phyloP scores from a whole-genome alignment of 1,140 invertebrate genomes.

The Lepidotrigona ventralis region DNA sequence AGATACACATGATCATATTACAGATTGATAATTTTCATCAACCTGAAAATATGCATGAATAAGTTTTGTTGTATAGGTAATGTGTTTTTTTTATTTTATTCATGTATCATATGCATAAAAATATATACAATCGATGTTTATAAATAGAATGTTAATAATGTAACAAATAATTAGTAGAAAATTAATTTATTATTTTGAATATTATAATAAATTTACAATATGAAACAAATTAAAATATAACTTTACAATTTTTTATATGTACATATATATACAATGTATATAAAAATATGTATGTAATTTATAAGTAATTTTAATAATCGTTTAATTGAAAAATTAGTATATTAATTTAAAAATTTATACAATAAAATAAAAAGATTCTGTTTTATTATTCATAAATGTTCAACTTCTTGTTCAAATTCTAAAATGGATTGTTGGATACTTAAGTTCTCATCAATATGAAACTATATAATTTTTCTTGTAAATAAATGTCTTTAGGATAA shows the following conservation, averaged over 20 bases:
- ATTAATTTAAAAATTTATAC: not conserved
- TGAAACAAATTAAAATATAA: not conserved
- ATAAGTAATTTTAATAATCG: not conserved
- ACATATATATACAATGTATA: not conserved
- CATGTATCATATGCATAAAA: not conserved
- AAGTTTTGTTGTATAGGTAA: not conserved
- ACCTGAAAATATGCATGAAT: not conserved
- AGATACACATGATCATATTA: not conserved
- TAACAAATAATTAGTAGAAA: slow-evolving; percentile 2
- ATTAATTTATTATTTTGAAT: slow-evolving; percentile 37
- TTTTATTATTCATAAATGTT: slow-evolving; percentile 21
- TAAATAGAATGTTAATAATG: slow-evolving; percentile 8
- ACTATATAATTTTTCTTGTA: not conserved
- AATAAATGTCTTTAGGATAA: not conserved
- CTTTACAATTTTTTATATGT: slow-evolving; percentile 21
- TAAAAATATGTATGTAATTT: not conserved
- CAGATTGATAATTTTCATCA: slow-evolving; percentile 13
- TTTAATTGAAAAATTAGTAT: not conserved
- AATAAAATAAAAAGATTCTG: not conserved
- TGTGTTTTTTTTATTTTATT: not conserved
- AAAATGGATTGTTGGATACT: not conserved
- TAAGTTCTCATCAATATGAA: slow-evolving; percentile 16
- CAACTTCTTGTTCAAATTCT: not conserved
- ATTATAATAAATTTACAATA: slow-evolving; percentile 25
- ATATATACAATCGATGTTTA: slow-evolving; percentile 17